Evolutionary conservation across 2,888 invertebrate genomes (phyloP).

Genomic region (Xestia sexstrigata): DNA sequence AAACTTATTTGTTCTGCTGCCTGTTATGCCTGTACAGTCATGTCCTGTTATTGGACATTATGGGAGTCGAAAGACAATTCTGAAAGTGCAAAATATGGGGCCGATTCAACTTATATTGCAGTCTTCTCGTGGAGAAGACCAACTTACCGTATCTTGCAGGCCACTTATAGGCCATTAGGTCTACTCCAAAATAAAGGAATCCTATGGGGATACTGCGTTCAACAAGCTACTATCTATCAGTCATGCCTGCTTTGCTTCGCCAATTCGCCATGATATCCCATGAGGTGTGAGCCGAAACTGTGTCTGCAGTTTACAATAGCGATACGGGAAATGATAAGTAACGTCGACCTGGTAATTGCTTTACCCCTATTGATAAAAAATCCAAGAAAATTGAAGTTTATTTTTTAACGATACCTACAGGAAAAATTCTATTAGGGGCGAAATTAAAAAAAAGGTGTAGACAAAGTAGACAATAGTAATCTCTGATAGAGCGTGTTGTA

Average conservation of each 20-base stretch:
- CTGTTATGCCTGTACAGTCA: too few relatives aligned
- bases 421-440: neutral
- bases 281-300: slow-evolving; percentile 21
- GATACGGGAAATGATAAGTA: neutral
- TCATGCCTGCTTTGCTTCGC: slow-evolving; percentile 12
- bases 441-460: neutral
- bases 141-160: neutral
- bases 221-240: slow-evolving; percentile 44
- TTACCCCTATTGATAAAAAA: neutral
- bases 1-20: too few relatives aligned
- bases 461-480: neutral
- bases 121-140: neutral
- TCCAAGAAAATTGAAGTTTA: neutral
- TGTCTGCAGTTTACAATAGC: neutral
- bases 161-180: slow-evolving; percentile 21
- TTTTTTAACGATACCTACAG: neutral
- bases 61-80: neutral
- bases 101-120: neutral
- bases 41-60: too few relatives aligned
- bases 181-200: slow-evolving; percentile 21
- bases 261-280: slow-evolving; percentile 45
- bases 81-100: neutral
- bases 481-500: neutral
- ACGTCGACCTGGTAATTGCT: neutral
- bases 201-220: slow-evolving; percentile 25